Conservation (phyloP, 2,113 vertebrate genomes). For the Tetrao urogallus region DNA sequence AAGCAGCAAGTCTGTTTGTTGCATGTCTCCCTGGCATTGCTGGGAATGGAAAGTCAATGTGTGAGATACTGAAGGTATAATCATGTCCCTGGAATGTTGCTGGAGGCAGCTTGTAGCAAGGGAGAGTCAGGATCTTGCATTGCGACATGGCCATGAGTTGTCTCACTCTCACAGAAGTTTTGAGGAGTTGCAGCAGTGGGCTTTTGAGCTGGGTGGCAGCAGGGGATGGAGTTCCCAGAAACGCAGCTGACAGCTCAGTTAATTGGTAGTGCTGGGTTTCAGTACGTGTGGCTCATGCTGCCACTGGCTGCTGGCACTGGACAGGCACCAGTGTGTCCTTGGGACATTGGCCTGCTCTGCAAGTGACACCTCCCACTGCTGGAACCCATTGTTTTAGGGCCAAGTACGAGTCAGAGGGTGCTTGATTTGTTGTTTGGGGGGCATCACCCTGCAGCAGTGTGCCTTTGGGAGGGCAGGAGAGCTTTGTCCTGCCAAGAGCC, state of each 20-base stretch:
- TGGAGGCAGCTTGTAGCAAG: background rate
- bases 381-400: background rate
- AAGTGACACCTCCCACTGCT: background rate
- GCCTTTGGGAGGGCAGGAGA: background rate
- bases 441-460: background rate
- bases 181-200: background rate
- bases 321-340: fast-evolving
- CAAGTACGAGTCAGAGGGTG: background rate
- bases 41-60: background rate
- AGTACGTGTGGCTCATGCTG: fast-evolving
- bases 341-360: background rate
- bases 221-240: background rate
- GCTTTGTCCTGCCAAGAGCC: background rate
- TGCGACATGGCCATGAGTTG: background rate
- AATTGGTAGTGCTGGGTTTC: background rate
- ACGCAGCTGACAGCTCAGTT: background rate
- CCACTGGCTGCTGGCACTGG: background rate
- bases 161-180: background rate
- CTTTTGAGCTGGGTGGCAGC: background rate
- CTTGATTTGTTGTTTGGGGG: fast-evolving
- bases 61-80: background rate
- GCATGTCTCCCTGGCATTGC: background rate
- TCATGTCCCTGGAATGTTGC: background rate
- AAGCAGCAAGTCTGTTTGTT: background rate
- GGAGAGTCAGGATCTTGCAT: background rate